Evolutionary conservation across 1,140 invertebrate genomes (phyloP), one percentile per base, ranked within the genome.

Genomic region (Drosophila santomea): DNA sequence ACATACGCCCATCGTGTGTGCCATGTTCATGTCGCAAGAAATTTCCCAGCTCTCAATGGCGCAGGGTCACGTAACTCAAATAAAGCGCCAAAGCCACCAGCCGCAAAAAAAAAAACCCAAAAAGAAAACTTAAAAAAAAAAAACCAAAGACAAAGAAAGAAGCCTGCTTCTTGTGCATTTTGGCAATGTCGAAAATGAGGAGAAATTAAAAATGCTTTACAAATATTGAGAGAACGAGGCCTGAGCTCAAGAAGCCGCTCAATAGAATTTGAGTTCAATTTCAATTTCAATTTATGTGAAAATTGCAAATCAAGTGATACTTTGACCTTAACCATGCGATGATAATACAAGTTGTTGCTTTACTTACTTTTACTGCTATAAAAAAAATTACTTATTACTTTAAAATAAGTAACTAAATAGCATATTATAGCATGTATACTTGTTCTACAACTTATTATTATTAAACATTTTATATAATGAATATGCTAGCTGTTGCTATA

Each of bases 31-130:
- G 82, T 88, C 83, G 82, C 83, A 82, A 78, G 83, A 82, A 82
- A 82, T 82, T 82, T 86, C 63, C 77, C 64, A 48, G 56, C 75
- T 67, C 83, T 78, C 82, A 88, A 88, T 85, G 83, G 78, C 74
- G 79, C 83, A 88, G 83, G 83, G 82, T 86, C 82, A 86, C 82
- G 82, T 86, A 86, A 82, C 83, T 88, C 82, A 86, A 86, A 86
- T 86, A 86, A 86, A 86, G 83, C 77, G 78, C 74, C 81, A 78
- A 85, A 84, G 52, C 60, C 52, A 73, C 58, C 58, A 52, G 64
- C 71, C 60, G 68, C 50, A 61, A 35, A 58, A 44, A 54, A 41
- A 44, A 10, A 17, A 17, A 17, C 17, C 17, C 17, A 17, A 17
- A 17, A 59, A 56, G 52, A 48, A 57, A 48, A 44, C 14, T 39